Evolutionary conservation across 1,140 invertebrate species (phyloP).

Genomic region (Steinernema khuongi): DNA sequence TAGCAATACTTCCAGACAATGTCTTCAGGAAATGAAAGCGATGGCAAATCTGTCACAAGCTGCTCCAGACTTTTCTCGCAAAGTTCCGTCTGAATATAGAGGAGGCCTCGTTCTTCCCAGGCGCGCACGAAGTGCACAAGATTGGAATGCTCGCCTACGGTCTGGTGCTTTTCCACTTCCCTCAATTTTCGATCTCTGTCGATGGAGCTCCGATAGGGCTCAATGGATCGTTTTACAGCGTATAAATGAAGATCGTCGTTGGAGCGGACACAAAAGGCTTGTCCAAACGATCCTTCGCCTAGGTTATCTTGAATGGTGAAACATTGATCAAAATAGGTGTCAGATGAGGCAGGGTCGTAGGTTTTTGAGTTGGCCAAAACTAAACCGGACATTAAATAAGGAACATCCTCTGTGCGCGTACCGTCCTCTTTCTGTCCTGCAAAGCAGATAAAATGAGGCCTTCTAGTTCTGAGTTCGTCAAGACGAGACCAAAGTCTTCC

Average conservation of each 20-base stretch:
- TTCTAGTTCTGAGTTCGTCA: too few relatives aligned
- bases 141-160: conserved; percentile 68
- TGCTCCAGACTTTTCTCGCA: conserved; percentile 63
- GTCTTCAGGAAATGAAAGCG: conserved; percentile 60
- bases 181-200: conserved; percentile 67
- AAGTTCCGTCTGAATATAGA: conserved; percentile 72
- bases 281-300: conserved; percentile 72
- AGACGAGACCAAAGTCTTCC: too few relatives aligned
- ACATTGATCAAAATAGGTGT: conserved; percentile 66
- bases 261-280: conserved; percentile 65
- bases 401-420: too few relatives aligned
- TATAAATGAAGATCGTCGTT: conserved; percentile 68
- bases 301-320: conserved; percentile 67
- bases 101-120: conserved; percentile 70
- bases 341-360: conserved; percentile 13
- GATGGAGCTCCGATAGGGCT: conserved; percentile 65
- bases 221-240: conserved; percentile 69
- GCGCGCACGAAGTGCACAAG: conserved; percentile 68
- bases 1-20: conserved; percentile 64
- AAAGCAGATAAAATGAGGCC: too few relatives aligned
- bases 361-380: neutral
- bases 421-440: neutral
- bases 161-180: conserved; percentile 70
- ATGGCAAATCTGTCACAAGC: conserved; percentile 60
- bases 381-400: too few relatives aligned